These are phyloP conservation scores for Eupithecia pulchellata DNA, from an alignment of 2,888 invertebrate genomes.

Conservation along the genomic window DNA sequence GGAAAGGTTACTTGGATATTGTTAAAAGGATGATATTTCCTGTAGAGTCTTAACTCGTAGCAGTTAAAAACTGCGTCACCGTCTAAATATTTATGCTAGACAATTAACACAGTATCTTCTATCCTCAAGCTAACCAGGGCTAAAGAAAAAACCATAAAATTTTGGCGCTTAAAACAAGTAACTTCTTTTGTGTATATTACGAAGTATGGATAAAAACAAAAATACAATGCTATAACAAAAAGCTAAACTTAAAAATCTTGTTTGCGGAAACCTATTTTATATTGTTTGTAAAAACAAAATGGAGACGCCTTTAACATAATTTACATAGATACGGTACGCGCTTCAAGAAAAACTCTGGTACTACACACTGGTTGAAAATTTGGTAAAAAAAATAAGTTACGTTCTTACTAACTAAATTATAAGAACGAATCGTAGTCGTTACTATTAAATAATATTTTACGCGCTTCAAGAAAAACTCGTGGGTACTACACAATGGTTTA, in stretches of 20 bases:
- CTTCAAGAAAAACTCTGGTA: constrained; percentile 61
- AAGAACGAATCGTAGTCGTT: no score
- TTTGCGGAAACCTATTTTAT: constrained; percentile 54
- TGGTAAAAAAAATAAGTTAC: neutral
- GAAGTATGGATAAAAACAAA: neutral
- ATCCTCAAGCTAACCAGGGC: neutral
- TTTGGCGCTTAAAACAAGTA: neutral
- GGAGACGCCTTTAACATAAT: constrained; percentile 64
- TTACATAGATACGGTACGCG: constrained; percentile 75
- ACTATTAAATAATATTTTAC: no score
- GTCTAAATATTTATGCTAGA: neutral
- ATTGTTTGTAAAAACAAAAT: constrained; percentile 64
- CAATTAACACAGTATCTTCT: neutral
- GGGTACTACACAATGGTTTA: constrained; percentile 40
- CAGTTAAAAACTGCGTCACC: no score
- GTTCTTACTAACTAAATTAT: neutral
- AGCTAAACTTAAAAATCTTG: constrained; percentile 24
- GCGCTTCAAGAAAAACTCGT: constrained; percentile 63
- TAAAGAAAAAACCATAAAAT: neutral
- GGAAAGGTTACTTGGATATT: no score
- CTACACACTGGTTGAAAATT: constrained; percentile 38
- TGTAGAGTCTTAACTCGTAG: no score
- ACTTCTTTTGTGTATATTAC: neutral
- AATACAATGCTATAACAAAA: neutral
- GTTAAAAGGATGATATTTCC: no score